Conservation (phyloP, 2,113 vertebrate genomes). For the Bostrychus sinensis region DNA sequence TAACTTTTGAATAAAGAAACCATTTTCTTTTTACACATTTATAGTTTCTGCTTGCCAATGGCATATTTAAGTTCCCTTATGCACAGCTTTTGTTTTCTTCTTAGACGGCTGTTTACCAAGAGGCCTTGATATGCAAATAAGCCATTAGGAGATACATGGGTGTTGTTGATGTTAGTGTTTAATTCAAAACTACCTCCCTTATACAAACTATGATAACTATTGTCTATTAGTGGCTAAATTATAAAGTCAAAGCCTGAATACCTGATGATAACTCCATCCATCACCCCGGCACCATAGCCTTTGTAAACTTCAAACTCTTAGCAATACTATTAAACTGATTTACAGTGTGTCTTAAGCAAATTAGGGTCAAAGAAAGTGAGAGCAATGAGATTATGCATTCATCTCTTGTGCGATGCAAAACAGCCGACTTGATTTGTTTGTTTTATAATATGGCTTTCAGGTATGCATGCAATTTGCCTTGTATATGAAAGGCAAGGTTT, state of each 20-base stretch:
- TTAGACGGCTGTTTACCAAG: slow-evolving; percentile 9
- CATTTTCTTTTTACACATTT: neutral
- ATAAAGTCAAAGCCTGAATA: neutral
- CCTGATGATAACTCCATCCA: slow-evolving; percentile 2
- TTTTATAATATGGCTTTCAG: neutral
- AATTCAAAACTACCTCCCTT: neutral
- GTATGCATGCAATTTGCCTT: slow-evolving; percentile 9
- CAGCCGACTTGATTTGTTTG: slow-evolving; percentile 6
- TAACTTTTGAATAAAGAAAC: too few relatives aligned
- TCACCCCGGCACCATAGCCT: neutral
- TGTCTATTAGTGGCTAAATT: slow-evolving; percentile 7
- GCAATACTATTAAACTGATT: slow-evolving; percentile 1
- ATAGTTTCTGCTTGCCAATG: slow-evolving; percentile 18
- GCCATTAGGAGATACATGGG: slow-evolving; percentile 27
- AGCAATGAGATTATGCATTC: slow-evolving; percentile 7
- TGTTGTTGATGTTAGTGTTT: slow-evolving; percentile 19
- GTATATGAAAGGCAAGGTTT: neutral
- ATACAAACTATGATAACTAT: slow-evolving; percentile 14
- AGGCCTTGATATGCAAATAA: slow-evolving; percentile 41
- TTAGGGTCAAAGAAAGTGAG: slow-evolving; percentile 1
- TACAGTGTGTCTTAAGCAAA: neutral
- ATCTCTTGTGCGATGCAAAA: slow-evolving; percentile 8
- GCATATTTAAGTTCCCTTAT: slow-evolving; percentile 22
- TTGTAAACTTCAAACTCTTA: neutral
- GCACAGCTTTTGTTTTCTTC: neutral